Percentiles rank a stretch among this genome's conserved stretches.
Conservation (phyloP, 2,113 vertebrate species). For the Brachyistius frenatus region DNA sequence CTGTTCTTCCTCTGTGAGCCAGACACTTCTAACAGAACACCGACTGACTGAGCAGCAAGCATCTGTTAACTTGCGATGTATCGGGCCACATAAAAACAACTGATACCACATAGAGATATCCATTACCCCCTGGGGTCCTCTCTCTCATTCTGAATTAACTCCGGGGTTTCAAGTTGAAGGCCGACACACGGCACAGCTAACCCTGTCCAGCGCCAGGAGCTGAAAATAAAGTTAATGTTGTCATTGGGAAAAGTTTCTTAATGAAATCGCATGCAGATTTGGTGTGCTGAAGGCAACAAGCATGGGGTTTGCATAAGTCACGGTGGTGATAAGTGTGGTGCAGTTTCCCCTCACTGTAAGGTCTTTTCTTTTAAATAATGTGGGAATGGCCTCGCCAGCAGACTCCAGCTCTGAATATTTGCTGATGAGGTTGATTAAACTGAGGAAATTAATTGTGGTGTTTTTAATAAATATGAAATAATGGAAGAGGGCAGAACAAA, state of each 20-base stretch:
- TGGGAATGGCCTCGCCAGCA: conserved; percentile 35
- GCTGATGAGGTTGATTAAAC: conserved; percentile 68
- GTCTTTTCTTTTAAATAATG: conserved; percentile 49
- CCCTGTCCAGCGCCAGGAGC: conserved; percentile 27
- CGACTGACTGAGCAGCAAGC: conserved; percentile 28
- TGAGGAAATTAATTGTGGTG: conserved; percentile 62
- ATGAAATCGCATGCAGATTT: conserved; percentile 67
- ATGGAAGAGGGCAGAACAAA: conserved; percentile 41
- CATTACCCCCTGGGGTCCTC: conserved; percentile 22
- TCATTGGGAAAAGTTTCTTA: conserved; percentile 37
- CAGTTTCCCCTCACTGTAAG: conserved; percentile 14
- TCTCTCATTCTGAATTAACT: conserved; percentile 56
- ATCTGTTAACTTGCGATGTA: conserved; percentile 63
- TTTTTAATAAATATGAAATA: conserved; percentile 51
- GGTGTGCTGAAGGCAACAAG: conserved; percentile 43
- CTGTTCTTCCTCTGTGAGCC: conserved; percentile 36
- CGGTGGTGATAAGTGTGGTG: conserved; percentile 38
- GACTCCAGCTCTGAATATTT: conserved; percentile 53
- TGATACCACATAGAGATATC: conserved; percentile 58
- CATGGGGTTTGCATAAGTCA: conserved; percentile 65
- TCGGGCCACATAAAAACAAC: conserved; percentile 64
- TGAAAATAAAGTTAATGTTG: conserved; percentile 46
- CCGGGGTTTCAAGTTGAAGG: conserved; percentile 41
- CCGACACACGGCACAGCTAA: conserved; percentile 34
- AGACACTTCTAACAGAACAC: conserved; percentile 47